These are phyloP conservation scores for Cistogaster globosa DNA, from an alignment of 2,888 invertebrate species.

Conservation along the genomic window DNA sequence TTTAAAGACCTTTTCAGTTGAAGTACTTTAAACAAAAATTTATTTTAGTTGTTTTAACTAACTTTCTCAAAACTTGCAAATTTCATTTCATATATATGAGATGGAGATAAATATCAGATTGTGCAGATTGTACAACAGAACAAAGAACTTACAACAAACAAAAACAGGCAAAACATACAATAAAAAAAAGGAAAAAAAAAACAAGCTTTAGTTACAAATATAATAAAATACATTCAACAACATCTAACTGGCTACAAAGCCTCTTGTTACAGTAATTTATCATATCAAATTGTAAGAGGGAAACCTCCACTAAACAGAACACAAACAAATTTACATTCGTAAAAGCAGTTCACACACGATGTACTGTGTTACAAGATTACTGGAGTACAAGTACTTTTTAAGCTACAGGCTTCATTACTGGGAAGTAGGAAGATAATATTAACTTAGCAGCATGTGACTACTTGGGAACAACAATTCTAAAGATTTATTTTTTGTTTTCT, in stretches of 20 bases:
- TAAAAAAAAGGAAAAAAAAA: background rate
- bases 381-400: conserved; percentile 29
- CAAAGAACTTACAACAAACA: conserved; percentile 29
- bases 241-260: conserved; percentile 25
- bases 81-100: conserved; percentile 40
- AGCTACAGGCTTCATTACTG: conserved; percentile 2
- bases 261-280: conserved; percentile 68
- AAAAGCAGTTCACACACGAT: background rate
- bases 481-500: conserved; percentile 21
- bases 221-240: background rate
- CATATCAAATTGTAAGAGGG: conserved; percentile 61
- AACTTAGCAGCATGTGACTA: conserved; percentile 60
- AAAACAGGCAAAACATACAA: background rate
- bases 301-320: conserved; percentile 50
- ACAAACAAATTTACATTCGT: background rate
- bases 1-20: no score
- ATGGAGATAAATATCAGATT: conserved; percentile 58
- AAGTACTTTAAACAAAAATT: no score
- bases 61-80: background rate
- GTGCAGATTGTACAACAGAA: conserved; percentile 52
- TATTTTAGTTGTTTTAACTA: background rate
- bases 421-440: background rate
- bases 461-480: conserved; percentile 36
- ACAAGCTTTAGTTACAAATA: conserved; percentile 33
- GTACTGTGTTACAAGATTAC: conserved; percentile 37